Conservation (phyloP, 2,888 invertebrate genomes). For the Drosophila conformis region DNA sequence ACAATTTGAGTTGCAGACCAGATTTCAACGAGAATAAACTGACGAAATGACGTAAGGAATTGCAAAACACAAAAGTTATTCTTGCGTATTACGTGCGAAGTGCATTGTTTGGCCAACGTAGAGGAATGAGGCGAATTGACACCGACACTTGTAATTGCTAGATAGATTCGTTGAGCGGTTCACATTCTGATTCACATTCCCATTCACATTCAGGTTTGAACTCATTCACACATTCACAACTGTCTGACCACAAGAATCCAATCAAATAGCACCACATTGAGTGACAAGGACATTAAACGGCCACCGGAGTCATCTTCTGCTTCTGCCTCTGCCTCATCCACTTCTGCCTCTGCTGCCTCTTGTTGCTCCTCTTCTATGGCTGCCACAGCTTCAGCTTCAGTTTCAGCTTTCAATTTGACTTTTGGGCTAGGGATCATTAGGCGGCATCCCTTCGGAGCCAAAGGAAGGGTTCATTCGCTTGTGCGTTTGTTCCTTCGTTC, state of each 20-base stretch:
- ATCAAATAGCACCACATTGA: constrained; percentile 52
- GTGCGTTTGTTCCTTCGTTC: constrained; percentile 14
- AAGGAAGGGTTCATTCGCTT: constrained; percentile 33
- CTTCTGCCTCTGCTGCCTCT: not conserved
- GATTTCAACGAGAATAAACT: not conserved
- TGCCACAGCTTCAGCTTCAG: not conserved
- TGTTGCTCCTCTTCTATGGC: not conserved
- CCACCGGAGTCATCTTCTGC: not conserved
- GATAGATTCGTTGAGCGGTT: constrained; percentile 15
- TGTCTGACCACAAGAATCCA: constrained; percentile 66
- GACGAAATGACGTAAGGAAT: not conserved
- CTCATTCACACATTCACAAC: constrained; percentile 28
- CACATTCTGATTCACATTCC: not conserved
- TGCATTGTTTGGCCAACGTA: not conserved
- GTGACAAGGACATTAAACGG: constrained; percentile 32
- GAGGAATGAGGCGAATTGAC: constrained; percentile 1
- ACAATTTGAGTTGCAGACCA: not conserved
- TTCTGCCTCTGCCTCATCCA: not conserved
- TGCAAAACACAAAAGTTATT: not conserved
- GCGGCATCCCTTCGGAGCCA: constrained; percentile 35
- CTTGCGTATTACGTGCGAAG: not conserved
- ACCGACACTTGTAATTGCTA: constrained; percentile 24
- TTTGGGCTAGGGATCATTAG: constrained; percentile 77
- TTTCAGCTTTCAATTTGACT: constrained; percentile 46
- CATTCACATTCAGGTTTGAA: constrained; percentile 14